These are phyloP conservation scores for Enteromius thamalakanensis DNA, from an alignment of 2,797 vertebrate species.

Conservation along the genomic window DNA sequence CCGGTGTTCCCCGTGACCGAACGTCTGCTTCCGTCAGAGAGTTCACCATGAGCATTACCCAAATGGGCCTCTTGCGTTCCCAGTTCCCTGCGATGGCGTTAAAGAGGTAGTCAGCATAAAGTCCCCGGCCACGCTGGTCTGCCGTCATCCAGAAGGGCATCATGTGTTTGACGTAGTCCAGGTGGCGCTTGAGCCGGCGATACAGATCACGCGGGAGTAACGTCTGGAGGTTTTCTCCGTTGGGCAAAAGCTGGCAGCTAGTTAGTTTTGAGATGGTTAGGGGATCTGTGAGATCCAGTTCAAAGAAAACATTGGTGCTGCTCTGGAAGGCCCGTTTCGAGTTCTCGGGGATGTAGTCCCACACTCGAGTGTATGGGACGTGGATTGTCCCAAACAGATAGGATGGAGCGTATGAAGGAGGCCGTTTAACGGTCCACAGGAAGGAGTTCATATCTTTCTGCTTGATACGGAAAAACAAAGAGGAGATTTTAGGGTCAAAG, in stretches of 20 bases:
- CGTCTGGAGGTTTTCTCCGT: conserved; percentile 84
- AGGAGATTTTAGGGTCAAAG: background rate
- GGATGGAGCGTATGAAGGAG: conserved; percentile 82
- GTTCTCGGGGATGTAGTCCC: conserved; percentile 87
- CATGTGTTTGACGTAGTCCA: conserved; percentile 89
- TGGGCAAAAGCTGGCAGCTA: conserved; percentile 87
- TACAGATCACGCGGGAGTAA: conserved; percentile 84
- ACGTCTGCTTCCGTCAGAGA: conserved; percentile 86
- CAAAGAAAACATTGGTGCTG: conserved; percentile 84
- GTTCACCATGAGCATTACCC: conserved; percentile 92
- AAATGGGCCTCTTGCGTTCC: conserved; percentile 88
- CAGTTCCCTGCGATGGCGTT: conserved; percentile 88
- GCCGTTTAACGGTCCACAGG: conserved; percentile 84
- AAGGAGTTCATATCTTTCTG: conserved; percentile 87
- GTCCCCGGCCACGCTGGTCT: conserved; percentile 83
- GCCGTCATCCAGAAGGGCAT: conserved; percentile 89
- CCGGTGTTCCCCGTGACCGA: conserved; percentile 82
- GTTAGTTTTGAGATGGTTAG: conserved; percentile 86
- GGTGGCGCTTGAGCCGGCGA: conserved; percentile 85
- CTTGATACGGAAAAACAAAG: conserved; percentile 60
- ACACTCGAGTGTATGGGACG: conserved; percentile 86
- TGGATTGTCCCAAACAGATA: conserved; percentile 89
- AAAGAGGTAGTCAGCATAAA: conserved; percentile 88
- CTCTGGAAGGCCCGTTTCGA: conserved; percentile 85
- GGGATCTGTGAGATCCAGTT: conserved; percentile 87